Evolutionary conservation across 2,888 invertebrate genomes (phyloP).

Genomic region (Labia minor): DNA sequence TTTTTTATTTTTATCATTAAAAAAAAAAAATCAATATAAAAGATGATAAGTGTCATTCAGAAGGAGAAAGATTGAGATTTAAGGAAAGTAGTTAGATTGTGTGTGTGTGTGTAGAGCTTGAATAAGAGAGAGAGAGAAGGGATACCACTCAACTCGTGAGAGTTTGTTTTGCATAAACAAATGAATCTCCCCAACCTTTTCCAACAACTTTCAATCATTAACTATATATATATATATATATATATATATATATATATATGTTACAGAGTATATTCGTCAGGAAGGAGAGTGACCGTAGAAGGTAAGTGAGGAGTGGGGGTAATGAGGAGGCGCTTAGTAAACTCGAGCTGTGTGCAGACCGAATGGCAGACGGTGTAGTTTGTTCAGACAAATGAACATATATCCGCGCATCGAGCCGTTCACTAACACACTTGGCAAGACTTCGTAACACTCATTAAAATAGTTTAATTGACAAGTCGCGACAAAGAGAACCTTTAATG

Average conservation of each 20-base stretch:
- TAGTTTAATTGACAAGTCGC: neutral
- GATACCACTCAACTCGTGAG: too few species aligned
- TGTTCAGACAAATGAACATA: neutral
- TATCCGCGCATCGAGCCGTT: too few species aligned
- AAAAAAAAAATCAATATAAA: too few species aligned
- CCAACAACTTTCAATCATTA: neutral
- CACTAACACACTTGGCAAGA: neutral
- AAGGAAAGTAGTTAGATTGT: too few species aligned
- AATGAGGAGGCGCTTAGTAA: too few species aligned
- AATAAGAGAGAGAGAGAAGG: neutral
- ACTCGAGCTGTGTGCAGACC: neutral
- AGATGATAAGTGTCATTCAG: neutral
- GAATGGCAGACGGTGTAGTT: neutral
- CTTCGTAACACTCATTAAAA: constrained; percentile 5
- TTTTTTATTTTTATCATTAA: too few species aligned
- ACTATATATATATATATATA: too few species aligned
- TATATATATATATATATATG: too few species aligned
- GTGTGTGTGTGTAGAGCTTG: too few species aligned
- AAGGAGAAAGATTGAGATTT: neutral
- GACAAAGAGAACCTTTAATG: neutral
- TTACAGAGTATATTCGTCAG: too few species aligned
- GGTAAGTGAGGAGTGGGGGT: too few species aligned
- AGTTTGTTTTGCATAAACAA: constrained; percentile 13
- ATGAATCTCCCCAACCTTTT: neutral
- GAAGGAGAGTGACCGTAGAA: too few species aligned